Base-by-base conservation (phyloP, 2,888 invertebrate species). In the Tenthredo amoena region DNA sequence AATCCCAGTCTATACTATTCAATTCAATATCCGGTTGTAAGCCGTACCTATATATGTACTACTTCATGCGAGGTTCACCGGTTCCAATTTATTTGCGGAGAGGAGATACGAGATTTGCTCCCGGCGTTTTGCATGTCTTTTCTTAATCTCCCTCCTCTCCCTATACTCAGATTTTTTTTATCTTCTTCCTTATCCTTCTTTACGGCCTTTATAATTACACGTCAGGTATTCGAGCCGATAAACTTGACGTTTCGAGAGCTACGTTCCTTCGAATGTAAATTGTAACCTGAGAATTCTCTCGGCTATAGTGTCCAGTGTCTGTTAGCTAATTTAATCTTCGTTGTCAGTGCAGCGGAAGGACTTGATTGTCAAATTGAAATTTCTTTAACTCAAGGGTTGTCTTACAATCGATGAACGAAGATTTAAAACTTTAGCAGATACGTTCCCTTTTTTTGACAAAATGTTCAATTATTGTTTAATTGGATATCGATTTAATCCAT, bases 161-260 rank as follows among this genome's bases (percentile, higher is more conserved):
- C 15, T 31, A 62, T 34, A 37, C 31, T 40, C 18, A 15, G 18
- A 12, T 34, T 55, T 55, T 50, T 40, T n/a, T 18, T 72, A 15
- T 37, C 71, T 26, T 34, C 37, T 47, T 15, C 31, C 50, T 50
- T 34, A 50, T 31, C 31, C 9, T 15, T 47, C n/a, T 47, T 47
- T 21, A 26, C 2, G n/a, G 9, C 43, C 10, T 76, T 21, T 34
- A 21, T 47, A 58, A 81, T 81, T 58, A 21, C n/a, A 62, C 47
- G 62, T 81, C 58, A 55, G 77, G 34, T 77, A 77, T 50, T 18
- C 77, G 50, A 55, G 12, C 47, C 34, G 77, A 77, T 77, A 77
- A 50, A 50, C 15, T 55, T 55, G 18, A 77, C 34, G 47, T 76
- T 76, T 77, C 31, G 21, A 50, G 77, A 77, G n/a, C 26, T 34